Conservation (phyloP, 1,140 invertebrate genomes). For the Antheraea mylitta region DNA sequence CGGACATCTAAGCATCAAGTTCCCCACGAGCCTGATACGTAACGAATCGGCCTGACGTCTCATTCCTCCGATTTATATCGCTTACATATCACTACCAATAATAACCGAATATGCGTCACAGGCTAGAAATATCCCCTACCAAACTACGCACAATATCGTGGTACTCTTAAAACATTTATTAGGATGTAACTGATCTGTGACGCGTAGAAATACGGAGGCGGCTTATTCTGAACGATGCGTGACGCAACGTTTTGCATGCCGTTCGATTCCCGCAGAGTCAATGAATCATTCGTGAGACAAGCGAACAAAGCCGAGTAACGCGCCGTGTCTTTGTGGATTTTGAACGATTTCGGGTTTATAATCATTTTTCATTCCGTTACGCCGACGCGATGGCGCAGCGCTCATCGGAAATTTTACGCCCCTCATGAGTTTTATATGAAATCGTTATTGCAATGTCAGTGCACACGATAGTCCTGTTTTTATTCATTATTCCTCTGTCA, state of each 20-base stretch:
- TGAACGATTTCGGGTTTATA: slow-evolving; percentile 72
- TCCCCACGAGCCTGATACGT: slow-evolving; percentile 61
- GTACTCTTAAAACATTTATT: slow-evolving; percentile 16
- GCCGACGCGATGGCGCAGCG: slow-evolving; percentile 30
- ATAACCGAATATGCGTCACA: slow-evolving; percentile 27
- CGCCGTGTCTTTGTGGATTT: slow-evolving; percentile 76
- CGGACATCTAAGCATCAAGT: slow-evolving; percentile 55
- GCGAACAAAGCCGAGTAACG: slow-evolving; percentile 75
- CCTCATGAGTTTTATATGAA: slow-evolving; percentile 6
- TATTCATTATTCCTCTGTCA: background rate
- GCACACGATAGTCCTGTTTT: background rate
- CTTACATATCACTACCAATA: slow-evolving; percentile 39
- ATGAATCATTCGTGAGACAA: slow-evolving; percentile 68
- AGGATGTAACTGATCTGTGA: slow-evolving; percentile 36
- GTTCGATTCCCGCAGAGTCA: slow-evolving; percentile 46
- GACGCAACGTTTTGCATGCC: slow-evolving; percentile 75
- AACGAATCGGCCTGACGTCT: slow-evolving; percentile 74
- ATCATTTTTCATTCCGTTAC: slow-evolving; percentile 66
- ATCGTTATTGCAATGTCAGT: background rate
- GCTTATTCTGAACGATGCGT: slow-evolving; percentile 41
- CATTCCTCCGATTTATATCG: slow-evolving; percentile 72
- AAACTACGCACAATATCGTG: slow-evolving; percentile 17
- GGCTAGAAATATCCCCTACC: slow-evolving; percentile 15
- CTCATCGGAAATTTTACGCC: slow-evolving; percentile 44
- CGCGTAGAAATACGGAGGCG: slow-evolving; percentile 15